Conservation (phyloP, 2,888 invertebrate species). For the Proisotoma minuta region DNA sequence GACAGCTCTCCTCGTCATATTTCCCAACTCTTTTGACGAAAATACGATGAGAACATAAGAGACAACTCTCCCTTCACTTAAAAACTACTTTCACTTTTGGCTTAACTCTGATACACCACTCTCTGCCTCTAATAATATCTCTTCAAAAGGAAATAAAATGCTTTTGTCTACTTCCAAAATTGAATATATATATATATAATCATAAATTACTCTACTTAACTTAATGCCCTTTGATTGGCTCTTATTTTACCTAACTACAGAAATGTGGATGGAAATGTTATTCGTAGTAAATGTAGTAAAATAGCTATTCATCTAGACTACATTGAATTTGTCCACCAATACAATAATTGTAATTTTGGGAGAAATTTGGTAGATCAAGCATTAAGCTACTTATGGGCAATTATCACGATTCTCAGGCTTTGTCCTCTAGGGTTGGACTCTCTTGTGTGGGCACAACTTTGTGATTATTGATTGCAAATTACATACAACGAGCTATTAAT, state of each 20-base stretch:
- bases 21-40: conserved; percentile 5
- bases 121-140: neutral
- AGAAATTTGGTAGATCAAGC: too few species aligned
- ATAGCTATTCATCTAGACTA: too few species aligned
- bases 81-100: conserved; percentile 9
- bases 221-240: neutral
- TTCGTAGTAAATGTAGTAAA: too few species aligned
- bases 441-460: too few species aligned
- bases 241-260: too few species aligned
- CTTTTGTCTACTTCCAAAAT: neutral
- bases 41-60: conserved; percentile 5
- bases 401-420: neutral
- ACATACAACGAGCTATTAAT: too few species aligned
- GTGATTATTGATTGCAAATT: too few species aligned
- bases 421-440: too few species aligned
- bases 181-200: neutral
- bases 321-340: too few species aligned
- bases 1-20: conserved; percentile 31
- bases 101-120: conserved; percentile 3
- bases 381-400: neutral
- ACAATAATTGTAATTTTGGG: too few species aligned
- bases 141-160: neutral
- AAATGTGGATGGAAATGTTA: too few species aligned
- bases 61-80: conserved; percentile 17
- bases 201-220: conserved; percentile 1